Conservation (phyloP, 1,140 invertebrate species). For the Ladona fulva region DNA sequence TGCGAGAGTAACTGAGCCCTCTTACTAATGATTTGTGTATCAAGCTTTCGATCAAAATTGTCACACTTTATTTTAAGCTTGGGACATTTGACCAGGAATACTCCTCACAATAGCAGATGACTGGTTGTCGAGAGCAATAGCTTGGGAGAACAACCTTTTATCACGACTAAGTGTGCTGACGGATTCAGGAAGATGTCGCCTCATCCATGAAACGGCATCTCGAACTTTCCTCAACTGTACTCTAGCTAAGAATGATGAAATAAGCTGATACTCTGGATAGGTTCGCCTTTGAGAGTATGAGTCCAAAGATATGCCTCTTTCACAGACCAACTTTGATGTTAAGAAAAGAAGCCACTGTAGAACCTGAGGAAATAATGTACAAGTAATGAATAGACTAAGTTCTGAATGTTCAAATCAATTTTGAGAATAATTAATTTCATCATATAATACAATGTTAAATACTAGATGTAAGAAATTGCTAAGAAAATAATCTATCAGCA, state of each 20-base stretch:
- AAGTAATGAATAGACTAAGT: neutral
- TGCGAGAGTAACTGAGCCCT: too few relatives aligned
- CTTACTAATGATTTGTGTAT: too few relatives aligned
- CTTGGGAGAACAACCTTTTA: neutral
- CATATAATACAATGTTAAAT: too few relatives aligned
- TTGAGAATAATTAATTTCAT: too few relatives aligned
- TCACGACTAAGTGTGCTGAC: neutral
- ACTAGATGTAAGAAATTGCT: too few relatives aligned
- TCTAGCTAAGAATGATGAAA: constrained; percentile 57
- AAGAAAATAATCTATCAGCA: too few relatives aligned
- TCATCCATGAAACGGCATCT: constrained; percentile 54
- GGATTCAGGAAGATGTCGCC: neutral
- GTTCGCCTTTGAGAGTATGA: constrained; percentile 41
- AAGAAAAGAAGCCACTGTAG: constrained; percentile 66
- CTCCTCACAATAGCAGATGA: neutral
- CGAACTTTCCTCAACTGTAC: constrained; percentile 49
- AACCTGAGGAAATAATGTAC: constrained; percentile 41
- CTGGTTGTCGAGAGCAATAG: neutral
- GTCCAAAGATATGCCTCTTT: constrained; percentile 33
- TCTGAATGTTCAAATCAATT: neutral
- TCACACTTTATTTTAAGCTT: too few relatives aligned
- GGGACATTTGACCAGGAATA: neutral
- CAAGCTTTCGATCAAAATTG: too few relatives aligned
- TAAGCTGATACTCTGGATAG: constrained; percentile 61
- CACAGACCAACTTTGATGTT: constrained; percentile 64